Base-by-base conservation (phyloP, 1,140 invertebrate genomes). In the Delia radicum region DNA sequence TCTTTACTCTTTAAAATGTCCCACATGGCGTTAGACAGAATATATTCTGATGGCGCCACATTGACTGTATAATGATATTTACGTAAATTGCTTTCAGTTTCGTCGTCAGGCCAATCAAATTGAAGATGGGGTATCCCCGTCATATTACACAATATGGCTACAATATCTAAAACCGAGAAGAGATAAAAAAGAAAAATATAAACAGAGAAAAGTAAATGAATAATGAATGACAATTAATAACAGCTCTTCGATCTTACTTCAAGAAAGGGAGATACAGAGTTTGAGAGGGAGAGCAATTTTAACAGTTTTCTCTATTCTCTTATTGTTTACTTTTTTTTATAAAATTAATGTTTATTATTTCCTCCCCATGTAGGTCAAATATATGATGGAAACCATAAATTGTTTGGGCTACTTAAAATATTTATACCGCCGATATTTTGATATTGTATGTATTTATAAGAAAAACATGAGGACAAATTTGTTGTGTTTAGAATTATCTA, bases 41-140 rank as follows among this genome's bases (percentile, higher is more conserved):
- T 80, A 10, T 89, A 87, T 18, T 93, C 91, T 74, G 92, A 90
- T 2, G 95, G 95, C 81, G 93, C 91, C 28, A 96, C 88, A 81
- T 93, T 92, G 78, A 94, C 89, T 24, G 88, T 88, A 73, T 87
- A 79, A 29, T 80, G 79, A 74, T 82, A 81, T 84, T 78, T 85
- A 84, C 86, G 79, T 85, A 80, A 77, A 82, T 84, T 80, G 79
- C 77, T 79, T 88, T 82, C 7, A 6, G 84, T 67, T 74, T 85
- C 86, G 88, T 87, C 80, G 86, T 87, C 86, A 89, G 92, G 90
- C 91, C 92, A 93, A 74, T 79, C 93, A 85, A 85, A 90, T 89
- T 82, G 91, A 81, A 79, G 87, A 87, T 86, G 88, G 0, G 93
- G 93, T 75, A 94, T 90, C 80, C 93, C 91, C 76, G 93, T 87